Percentiles rank a stretch among this genome's conserved stretches.
phyloP scores from a whole-genome alignment of 2,797 vertebrate species.

The Lepilemur ruficaudatus region DNA sequence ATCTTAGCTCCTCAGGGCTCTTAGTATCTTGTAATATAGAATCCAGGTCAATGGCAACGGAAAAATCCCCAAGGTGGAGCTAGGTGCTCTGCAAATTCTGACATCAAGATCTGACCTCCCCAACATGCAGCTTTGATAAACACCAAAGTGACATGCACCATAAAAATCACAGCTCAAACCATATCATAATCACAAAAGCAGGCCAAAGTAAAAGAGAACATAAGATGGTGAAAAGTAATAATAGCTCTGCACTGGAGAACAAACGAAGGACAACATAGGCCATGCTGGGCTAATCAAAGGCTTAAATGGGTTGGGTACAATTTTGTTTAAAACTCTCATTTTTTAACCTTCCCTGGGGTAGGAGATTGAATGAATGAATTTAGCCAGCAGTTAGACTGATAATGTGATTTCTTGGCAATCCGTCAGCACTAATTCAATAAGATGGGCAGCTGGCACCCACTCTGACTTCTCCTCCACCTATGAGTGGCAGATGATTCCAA shows the following conservation, averaged over 20 bases:
- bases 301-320: neutral
- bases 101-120: neutral
- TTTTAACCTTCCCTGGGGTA: neutral
- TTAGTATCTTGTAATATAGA: neutral
- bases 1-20: neutral
- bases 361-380: neutral
- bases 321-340: neutral
- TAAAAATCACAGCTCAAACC: neutral
- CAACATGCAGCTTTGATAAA: neutral
- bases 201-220: neutral
- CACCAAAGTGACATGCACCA: neutral
- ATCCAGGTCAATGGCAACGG: neutral
- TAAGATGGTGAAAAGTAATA: neutral
- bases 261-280: neutral
- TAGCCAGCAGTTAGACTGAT: neutral
- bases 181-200: neutral
- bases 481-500: neutral
- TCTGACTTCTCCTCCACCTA: neutral
- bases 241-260: neutral
- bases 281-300: neutral
- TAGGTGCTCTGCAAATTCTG: neutral
- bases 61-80: neutral
- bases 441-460: neutral
- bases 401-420: neutral
- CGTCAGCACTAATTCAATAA: neutral